Evolutionary conservation across 2,797 vertebrate species (phyloP), one percentile per base, ranked within the genome.

Genomic region (Melanotaenia pygmaea): DNA sequence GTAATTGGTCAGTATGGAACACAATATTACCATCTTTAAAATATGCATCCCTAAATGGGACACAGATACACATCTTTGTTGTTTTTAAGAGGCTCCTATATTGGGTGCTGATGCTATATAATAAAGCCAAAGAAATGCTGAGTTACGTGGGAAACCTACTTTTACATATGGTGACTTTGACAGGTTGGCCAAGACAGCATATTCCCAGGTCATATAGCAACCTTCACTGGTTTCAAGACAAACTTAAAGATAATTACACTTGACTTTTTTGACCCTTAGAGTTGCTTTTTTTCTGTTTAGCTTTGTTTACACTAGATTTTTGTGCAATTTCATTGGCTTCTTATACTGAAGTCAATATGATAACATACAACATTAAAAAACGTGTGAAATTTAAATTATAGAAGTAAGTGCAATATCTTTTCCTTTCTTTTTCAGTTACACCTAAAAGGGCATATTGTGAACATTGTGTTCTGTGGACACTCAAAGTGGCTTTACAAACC

Each of bases 1-100:
- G 56, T 16, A 62, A 79, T 38, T 5, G 8, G 6, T 28, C 53
- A 0, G 22, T 20, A 22, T 30, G 62, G 51, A 62, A 10, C 65
- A 37, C 10, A 10, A 2, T 3, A 13, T 2, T 66, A 40, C 16
- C 24, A 53, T 57, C 18, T 47, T 14, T 1, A 0, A 32, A 30
- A 43, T 22, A 24, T 16, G 3, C 35, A 50, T 3, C 18, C 38
- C 5, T 58, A 43, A 67, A 67, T 14, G 62, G 10, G 22, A 16
- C 4, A 24, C 34, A 59, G 59, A 66, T 6, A 35, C 34, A 64
- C 40, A 76, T 43, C 61, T 56, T 57, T 3, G 37, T 54, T 34
- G 1, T 45, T 6, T 64, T 34, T 30, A 59, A 56, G n/a, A 61
- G 7, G 35, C 4, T 43, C 58, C 56, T 60, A 1, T 26, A 45